Base-by-base conservation (phyloP, 2,113 vertebrate species). In the Numida meleagris region DNA sequence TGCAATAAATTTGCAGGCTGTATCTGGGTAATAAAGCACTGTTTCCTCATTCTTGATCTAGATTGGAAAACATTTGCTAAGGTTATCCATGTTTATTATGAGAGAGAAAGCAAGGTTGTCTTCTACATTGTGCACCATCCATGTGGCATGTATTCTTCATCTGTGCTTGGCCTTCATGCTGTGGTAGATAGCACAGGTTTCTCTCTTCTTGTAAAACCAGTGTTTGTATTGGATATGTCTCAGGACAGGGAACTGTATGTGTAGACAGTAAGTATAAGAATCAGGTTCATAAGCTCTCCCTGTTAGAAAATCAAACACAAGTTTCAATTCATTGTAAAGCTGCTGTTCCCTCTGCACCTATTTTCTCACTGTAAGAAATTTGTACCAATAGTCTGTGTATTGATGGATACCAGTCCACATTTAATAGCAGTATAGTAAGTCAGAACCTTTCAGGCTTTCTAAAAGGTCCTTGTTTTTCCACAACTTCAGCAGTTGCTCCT, bases 221-320 rank as follows among this genome's bases (percentile, higher is more conserved):
- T 93, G 51, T 95, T 96, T 96, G 23, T 24, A 19, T 88, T 95
- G 93, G 85, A 90, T 74, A 23, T 43, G 61, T 29, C 24, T 89
- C 75, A 63, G 65, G 38, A 80, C 14, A 53, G 31, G 40, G 73
- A 81, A 86, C 43, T 59, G 4, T 77, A 40, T 67, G 43, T 78
- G 43, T 15, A 91, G 89, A 66, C 48, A 63, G 89, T 93, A 95
- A 91, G 96, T 95, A 61, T 45, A 83, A 66, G 65, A 95, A 81
- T 91, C 73, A 75, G 43, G 40, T 95, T 95, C 51, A 63, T 84
- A 95, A 93, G 82, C 18, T 65, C 2, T 8, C 40, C 45, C 53
- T 75, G 70, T 78, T 72, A 96, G 86, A 94, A 96, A 94, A 92
- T 75, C 75, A 96, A 96, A 82, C 86, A 90, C 11, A 42, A 33